Evolutionary conservation across 92 coral and sea anemone species (phyloP).

Genomic region (Siderastrea siderea): DNA sequence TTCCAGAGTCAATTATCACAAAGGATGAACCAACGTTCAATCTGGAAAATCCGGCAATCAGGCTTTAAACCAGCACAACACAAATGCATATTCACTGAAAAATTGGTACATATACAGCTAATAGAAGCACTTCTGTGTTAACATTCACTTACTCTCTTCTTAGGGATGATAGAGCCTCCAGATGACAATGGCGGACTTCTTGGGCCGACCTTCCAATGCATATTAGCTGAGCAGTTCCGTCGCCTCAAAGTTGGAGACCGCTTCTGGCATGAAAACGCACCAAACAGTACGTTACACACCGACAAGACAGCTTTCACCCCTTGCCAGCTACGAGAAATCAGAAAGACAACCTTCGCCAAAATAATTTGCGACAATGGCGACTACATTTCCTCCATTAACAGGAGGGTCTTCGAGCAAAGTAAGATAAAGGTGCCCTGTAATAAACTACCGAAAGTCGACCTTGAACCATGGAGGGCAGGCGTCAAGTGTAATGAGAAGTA

Average conservation of each 20-base stretch:
- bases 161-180: slow-evolving; percentile 8
- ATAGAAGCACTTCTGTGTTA: no score
- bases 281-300: background rate
- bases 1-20: background rate
- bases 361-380: slow-evolving; percentile 85
- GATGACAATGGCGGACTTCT: slow-evolving; percentile 72
- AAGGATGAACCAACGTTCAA: no score
- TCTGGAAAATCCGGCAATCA: no score
- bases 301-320: slow-evolving; percentile 62
- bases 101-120: no score
- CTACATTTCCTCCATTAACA: slow-evolving; percentile 66
- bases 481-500: no score
- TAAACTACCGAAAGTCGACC: background rate
- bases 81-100: no score
- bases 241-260: slow-evolving; percentile 88
- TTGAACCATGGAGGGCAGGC: background rate
- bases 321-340: slow-evolving; percentile 85
- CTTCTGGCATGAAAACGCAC: slow-evolving; percentile 93
- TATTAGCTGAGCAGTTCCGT: slow-evolving; percentile 78
- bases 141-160: background rate
- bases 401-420: slow-evolving; percentile 56
- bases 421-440: background rate
- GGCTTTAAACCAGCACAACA: no score
- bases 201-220: slow-evolving; percentile 90
- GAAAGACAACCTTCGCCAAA: slow-evolving; percentile 78